phyloP scores from a whole-genome alignment of 2,888 invertebrate species.

The Andrena hattorfiana region DNA sequence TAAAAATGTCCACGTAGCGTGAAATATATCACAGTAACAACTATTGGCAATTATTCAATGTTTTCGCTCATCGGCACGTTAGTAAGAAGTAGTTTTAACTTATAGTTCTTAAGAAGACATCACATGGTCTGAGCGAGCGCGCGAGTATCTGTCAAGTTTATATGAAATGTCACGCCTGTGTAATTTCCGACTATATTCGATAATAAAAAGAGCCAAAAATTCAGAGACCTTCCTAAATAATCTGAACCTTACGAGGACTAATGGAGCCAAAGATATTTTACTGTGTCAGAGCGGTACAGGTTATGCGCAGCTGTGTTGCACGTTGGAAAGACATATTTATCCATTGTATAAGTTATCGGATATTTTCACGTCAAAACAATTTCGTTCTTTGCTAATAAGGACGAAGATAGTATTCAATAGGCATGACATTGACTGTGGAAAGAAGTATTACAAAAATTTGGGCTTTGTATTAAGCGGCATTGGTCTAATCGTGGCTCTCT shows the following conservation, averaged over 20 bases:
- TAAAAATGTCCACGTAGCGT: conserved; percentile 20
- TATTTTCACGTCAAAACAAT: conserved; percentile 9
- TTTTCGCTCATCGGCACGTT: conserved; percentile 9
- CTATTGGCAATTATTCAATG: conserved; percentile 30
- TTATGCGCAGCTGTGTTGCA: conserved; percentile 68
- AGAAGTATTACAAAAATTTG: conserved; percentile 51
- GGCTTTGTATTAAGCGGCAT: conserved; percentile 68
- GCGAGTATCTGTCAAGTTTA: conserved; percentile 4
- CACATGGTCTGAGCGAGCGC: conserved; percentile 19
- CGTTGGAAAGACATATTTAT: conserved; percentile 44
- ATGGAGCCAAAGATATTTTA: conserved; percentile 33
- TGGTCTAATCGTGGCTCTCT: conserved; percentile 72
- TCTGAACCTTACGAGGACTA: conserved; percentile 32
- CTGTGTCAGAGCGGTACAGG: conserved; percentile 64
- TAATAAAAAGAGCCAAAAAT: conserved; percentile 42
- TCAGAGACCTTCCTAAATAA: conserved; percentile 47
- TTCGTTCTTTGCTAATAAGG: conserved; percentile 6
- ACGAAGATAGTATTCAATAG: conserved; percentile 31
- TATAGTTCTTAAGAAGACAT: conserved; percentile 17
- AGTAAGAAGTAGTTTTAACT: conserved; percentile 11
- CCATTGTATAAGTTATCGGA: conserved; percentile 60
- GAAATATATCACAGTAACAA: conserved; percentile 1
- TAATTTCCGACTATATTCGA: conserved; percentile 55
- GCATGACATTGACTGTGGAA: conserved; percentile 27
- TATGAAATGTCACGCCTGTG: conserved; percentile 74